Evolutionary conservation across 2,113 vertebrate species (phyloP).

Genomic region (Amphiprion ocellaris): DNA sequence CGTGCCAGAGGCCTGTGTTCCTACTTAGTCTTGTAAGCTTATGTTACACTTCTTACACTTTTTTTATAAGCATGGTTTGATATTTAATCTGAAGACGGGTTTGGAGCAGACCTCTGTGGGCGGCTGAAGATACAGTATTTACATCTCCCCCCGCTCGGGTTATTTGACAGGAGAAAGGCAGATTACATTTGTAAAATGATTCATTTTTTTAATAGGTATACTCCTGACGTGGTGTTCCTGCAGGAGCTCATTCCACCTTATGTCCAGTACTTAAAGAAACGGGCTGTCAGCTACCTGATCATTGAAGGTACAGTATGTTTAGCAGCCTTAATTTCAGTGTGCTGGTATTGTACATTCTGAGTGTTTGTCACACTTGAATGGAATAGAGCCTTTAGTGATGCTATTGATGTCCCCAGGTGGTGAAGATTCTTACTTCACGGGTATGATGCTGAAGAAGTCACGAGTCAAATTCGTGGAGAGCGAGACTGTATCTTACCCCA

Average conservation of each 20-base stretch:
- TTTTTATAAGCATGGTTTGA: neutral
- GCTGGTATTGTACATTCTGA: too few species aligned
- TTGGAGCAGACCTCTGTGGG: too few species aligned
- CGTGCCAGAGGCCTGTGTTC: constrained; percentile 91
- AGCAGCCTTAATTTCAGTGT: too few species aligned
- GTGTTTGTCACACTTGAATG: too few species aligned
- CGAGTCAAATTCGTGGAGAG: constrained; percentile 89
- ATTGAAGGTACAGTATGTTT: constrained; percentile 85
- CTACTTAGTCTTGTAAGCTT: constrained; percentile 89
- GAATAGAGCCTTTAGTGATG: too few species aligned
- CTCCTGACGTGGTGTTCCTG: constrained; percentile 93
- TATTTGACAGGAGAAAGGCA: neutral
- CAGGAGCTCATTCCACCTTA: constrained; percentile 92
- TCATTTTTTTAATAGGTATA: constrained; percentile 85
- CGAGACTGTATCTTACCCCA: constrained; percentile 88
- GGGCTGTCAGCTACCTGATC: constrained; percentile 88
- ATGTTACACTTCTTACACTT: neutral
- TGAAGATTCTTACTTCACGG: constrained; percentile 92
- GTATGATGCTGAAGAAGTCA: constrained; percentile 93
- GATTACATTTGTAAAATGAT: neutral
- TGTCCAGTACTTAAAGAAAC: constrained; percentile 88
- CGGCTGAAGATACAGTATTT: too few species aligned
- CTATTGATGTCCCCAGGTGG: constrained; percentile 79
- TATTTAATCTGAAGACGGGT: neutral
- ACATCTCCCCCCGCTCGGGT: too few species aligned